Conservation (phyloP, 2,113 vertebrate genomes). For the Dipodomys stephensi region DNA sequence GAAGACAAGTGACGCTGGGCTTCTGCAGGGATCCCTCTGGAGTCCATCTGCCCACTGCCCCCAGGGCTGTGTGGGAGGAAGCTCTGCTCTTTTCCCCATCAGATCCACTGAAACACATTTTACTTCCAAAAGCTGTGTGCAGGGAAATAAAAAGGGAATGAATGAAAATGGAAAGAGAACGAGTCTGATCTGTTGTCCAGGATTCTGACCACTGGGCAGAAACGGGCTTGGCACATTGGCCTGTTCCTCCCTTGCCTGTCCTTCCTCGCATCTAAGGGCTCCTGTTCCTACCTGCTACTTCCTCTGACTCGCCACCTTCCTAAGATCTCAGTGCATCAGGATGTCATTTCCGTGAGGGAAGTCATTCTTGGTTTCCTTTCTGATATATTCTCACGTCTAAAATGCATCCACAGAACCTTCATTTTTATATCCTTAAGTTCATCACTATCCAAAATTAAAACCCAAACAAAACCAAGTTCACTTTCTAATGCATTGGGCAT, state of each 20-base stretch:
- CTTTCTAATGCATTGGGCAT: too few relatives aligned
- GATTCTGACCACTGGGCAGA: too few relatives aligned
- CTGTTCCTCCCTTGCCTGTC: accelerated
- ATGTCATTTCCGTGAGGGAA: neutral
- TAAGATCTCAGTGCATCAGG: neutral
- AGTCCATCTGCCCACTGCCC: too few relatives aligned
- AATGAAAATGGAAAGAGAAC: too few relatives aligned
- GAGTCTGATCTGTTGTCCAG: too few relatives aligned
- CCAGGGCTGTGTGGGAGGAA: neutral
- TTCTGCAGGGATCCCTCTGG: too few relatives aligned
- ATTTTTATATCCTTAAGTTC: neutral
- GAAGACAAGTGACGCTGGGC: too few relatives aligned
- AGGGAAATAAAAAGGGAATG: neutral
- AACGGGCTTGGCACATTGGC: accelerated
- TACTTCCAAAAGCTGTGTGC: neutral
- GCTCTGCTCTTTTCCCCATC: neutral
- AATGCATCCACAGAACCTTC: neutral
- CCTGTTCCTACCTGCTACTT: accelerated
- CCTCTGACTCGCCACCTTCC: neutral
- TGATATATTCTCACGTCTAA: neutral
- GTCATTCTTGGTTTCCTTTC: neutral
- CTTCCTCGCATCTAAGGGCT: too few relatives aligned
- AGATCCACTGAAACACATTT: neutral
- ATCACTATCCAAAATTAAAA: neutral
- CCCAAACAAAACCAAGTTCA: too few relatives aligned